Base-by-base conservation (phyloP, 2,888 invertebrate genomes). In the Drosophila dives region DNA sequence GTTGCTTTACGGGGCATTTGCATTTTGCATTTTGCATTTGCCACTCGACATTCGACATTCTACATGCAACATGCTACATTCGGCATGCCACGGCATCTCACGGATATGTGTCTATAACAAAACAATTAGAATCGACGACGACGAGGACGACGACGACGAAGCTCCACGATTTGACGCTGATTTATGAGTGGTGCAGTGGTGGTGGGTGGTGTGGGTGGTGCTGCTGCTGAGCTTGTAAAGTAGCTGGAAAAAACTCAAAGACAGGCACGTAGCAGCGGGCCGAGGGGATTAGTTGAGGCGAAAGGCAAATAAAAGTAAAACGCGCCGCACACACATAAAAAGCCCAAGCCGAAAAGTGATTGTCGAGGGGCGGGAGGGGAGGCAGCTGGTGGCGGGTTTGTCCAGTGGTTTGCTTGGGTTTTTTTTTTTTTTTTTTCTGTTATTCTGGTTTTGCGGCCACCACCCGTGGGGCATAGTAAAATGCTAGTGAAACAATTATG, bases 401-500 rank as follows among this genome's bases (percentile, higher is more conserved):
- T 23, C 36, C 38, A 26, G 34, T n/a, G 26, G 23, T 33, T 36
- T 48, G 54, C 33, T 53, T 63, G 3, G 33, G 10, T 33, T 15
- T 32, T 23, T 32, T 66, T n/a, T 20, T 29, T 66, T 53, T 32
- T 2, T 26, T 20, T 26, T 20, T n/a, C 0, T 23, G 23, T 23
- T 54, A 33, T 20, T 34, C 4, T 17, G 12, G 36, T 26, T 36
- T n/a, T 12, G 26, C n/a, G 55, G 42, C 42, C 54, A 63, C 55
- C 79, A 81, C 75, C 84, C 89, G 79, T 75, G 75, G 87, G 76
- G 86, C 84, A 82, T 90, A 86, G 90, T 86, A 90, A 89, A 90
- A 89, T 83, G 81, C 81, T 81, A 88, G 90, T 85, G 82, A 85
- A 91, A 83, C 91, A 91, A 91, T 91, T 91, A 91, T 91, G 92